A percentile compares a stretch with the other conserved stretches of the same genome.
Conservation (phyloP, 2,888 invertebrate species). For the Lydus trimaculatus region DNA sequence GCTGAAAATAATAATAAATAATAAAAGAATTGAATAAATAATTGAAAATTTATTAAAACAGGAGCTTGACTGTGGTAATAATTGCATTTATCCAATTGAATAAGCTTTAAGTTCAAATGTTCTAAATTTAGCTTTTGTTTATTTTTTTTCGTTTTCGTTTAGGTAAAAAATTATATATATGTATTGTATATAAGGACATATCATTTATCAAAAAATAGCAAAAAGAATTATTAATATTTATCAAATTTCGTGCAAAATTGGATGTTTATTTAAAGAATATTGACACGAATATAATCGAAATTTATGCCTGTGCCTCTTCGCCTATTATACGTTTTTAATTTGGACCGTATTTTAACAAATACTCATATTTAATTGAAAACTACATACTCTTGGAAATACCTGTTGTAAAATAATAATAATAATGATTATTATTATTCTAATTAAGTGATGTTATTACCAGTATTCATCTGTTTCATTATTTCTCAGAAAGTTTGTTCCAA, state of each 20-base stretch:
- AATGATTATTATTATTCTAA: not conserved
- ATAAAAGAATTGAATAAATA: conserved; percentile 13
- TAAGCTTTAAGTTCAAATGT: not conserved
- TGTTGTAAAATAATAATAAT: not conserved
- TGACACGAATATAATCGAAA: conserved; percentile 5
- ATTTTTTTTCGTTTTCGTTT: no score
- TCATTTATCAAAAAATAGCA: conserved; percentile 14
- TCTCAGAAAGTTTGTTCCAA: conserved; percentile 13
- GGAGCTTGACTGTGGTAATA: conserved; percentile 32
- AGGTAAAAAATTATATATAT: not conserved
- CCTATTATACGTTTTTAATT: conserved; percentile 15
- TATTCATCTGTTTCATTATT: conserved; percentile 18
- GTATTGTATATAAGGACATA: no score
- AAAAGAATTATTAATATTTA: conserved; percentile 14
- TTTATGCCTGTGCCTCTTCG: conserved; percentile 28
- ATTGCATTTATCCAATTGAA: conserved; percentile 19
- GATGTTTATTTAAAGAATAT: conserved; percentile 1
- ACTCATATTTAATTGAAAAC: conserved; percentile 19
- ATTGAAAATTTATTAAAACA: not conserved
- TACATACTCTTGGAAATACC: conserved; percentile 5
- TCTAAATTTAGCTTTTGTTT: conserved; percentile 11
- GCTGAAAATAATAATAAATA: conserved; percentile 53
- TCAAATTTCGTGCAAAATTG: conserved; percentile 18
- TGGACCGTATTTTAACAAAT: conserved; percentile 13
- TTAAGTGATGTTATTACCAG: conserved; percentile 19